A percentile compares a stretch with the other conserved stretches of the same genome.
These are phyloP conservation scores for Caenorhabditis latens DNA, from an alignment of 1,140 invertebrate genomes.

Conservation along the genomic window DNA sequence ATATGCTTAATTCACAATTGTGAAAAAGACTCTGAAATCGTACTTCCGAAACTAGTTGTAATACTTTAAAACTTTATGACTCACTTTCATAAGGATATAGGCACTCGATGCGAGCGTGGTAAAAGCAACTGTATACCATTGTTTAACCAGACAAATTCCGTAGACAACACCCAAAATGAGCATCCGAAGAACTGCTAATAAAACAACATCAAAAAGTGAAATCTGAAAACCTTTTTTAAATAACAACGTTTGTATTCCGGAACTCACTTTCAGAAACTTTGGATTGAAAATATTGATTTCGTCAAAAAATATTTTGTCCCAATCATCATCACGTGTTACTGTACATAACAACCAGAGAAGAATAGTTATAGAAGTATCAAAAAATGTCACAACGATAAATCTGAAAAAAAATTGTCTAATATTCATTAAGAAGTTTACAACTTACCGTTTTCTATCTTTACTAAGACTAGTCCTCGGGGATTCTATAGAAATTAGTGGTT, in stretches of 20 bases:
- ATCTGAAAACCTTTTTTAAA: conserved; percentile 1
- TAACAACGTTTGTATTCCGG: background rate
- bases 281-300: conserved; percentile 40
- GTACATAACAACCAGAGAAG: conserved; percentile 28
- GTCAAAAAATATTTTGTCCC: conserved; percentile 21
- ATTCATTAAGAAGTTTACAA: no score
- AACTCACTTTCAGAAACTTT: conserved; percentile 9
- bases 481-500: background rate
- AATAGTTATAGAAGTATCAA: conserved; percentile 37
- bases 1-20: background rate
- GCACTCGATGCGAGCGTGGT: conserved; percentile 32
- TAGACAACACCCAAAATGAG: background rate
- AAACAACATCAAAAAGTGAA: conserved; percentile 20
- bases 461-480: background rate
- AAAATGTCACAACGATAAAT: conserved; percentile 23
- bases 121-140: conserved; percentile 41
- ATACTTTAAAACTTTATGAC: background rate
- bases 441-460: conserved; percentile 38
- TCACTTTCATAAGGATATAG: conserved; percentile 36
- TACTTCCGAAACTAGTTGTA: no score
- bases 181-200: conserved; percentile 24
- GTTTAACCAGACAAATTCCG: conserved; percentile 47
- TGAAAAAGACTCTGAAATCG: no score
- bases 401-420: conserved; percentile 35
- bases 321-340: conserved; percentile 30